Evolutionary conservation across 2,888 invertebrate genomes (phyloP), one percentile per base, ranked within the genome.

Genomic region (Nymphalis urticae): DNA sequence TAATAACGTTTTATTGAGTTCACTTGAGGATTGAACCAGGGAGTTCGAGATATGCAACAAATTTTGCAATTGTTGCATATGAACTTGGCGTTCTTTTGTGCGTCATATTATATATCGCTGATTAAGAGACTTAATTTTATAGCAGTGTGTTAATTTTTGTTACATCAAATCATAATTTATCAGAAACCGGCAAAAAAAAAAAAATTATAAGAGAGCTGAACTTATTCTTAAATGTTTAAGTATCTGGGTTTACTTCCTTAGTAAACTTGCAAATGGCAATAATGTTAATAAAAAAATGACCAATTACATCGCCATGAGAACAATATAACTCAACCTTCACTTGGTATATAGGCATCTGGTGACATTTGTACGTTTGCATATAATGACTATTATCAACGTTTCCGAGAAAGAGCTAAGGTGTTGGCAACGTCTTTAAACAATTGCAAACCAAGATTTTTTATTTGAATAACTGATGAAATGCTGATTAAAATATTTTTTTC

Each of bases 371-470:
- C 68, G 68, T 69, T 61, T 64, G 68, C 62, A 62, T 54, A 63
- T 76, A 79, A 78, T 76, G 73, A 74, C 72, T 50, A 75, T 63
- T 75, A 79, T 79, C 75, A 73, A 62, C 13, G 72, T 66, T 77
- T 79, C 79, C 73, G 68, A 74, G 79, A 79, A 79, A 60, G 32
- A 62, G 59, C 24, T 72, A 53, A 71, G 68, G 70, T 70, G 73
- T 70, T 36, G 72, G 60, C 62, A 58, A 68, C 53, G 53, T 48
- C 65, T 68, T 65, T 60, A 59, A 65, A 60, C 48, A 60, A 68
- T 27, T 21, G 59, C 51, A 63, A 42, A 13, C 13, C 3, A 4
- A 13, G 0, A 4, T 13, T 42, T 13, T 13, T 42, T 42, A 70
- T 68, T 64, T 58, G 59, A 68, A 64, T 42, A 50, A 19, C 50